Conservation (phyloP, 2,113 vertebrate species). For the Salvator merianae region DNA sequence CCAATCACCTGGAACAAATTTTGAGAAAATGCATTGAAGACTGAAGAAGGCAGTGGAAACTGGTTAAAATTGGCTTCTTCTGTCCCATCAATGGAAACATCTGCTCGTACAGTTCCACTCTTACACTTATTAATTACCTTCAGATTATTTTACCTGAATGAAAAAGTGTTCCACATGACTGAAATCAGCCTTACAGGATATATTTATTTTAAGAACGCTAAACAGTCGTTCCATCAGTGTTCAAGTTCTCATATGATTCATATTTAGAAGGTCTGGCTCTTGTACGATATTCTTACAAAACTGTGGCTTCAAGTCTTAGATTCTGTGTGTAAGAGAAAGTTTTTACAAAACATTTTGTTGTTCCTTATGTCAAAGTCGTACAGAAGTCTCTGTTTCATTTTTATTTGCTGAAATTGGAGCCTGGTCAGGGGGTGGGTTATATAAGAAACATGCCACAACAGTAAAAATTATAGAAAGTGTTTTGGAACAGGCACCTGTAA, state of each 20-base stretch:
- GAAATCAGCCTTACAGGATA: background rate
- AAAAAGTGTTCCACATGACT: constrained; percentile 11
- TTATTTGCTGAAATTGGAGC: constrained; percentile 29
- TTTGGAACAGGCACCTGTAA: constrained; percentile 78
- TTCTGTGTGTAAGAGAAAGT: background rate
- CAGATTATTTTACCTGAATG: background rate
- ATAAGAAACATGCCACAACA: constrained; percentile 68
- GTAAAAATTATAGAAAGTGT: constrained; percentile 69
- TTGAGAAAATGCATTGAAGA: background rate
- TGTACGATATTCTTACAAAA: constrained; percentile 7
- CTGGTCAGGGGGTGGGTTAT: constrained; percentile 71
- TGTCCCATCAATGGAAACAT: background rate
- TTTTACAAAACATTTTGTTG: background rate
- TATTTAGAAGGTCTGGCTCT: background rate
- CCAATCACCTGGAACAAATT: background rate
- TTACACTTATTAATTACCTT: background rate
- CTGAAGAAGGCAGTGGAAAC: background rate
- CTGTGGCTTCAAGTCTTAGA: background rate
- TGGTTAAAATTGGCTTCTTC: background rate
- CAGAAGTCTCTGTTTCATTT: constrained; percentile 17
- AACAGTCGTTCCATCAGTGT: constrained; percentile 1
- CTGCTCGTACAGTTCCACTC: background rate
- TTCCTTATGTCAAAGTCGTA: constrained; percentile 34
- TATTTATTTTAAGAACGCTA: constrained; percentile 16
- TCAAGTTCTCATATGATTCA: constrained; percentile 9